Base-by-base conservation (phyloP, 2,888 invertebrate genomes). In the Mesorhabditis belari region DNA sequence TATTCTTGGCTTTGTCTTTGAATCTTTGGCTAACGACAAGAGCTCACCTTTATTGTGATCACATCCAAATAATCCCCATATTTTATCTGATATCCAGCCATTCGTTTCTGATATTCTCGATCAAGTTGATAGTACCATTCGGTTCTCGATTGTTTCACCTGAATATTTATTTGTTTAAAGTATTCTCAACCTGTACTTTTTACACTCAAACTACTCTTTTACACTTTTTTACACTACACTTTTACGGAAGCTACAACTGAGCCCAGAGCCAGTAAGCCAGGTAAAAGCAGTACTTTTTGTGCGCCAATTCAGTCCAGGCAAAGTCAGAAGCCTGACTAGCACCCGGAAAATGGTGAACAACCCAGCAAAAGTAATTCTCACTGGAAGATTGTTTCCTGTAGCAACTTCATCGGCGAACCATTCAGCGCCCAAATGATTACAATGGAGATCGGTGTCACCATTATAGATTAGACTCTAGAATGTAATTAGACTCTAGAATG, bases 401-500 rank as follows among this genome's bases (percentile, higher is more conserved):
- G 66, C 65, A 24, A 76, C 60, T 24, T 50, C 62, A 49, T 73
- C 70, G 24, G 73, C 65, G 52, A 77, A 77, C 74, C 75, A 74
- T 58, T 75, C 72, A 49, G 73, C 76, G 54, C 77, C 77, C 55
- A 74, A 57, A 57, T 68, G 75, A 55, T 77, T 73, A 59, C 74
- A 74, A 23, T 72, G 72, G 57, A 74, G 63, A 58, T 78, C 77
- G 27, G 67, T 71, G 55, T 74, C 75, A 62, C 77, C 77, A 66
- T 77, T 77, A 62, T 72, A 77, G 54, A 77, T 68, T 9, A 77
- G 63, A 60, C 70, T 59, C 17, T 63, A 62, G 4, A 77, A 60
- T 27, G 69, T 60, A 57, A 66, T 63, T 3, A n/a, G n/a, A n/a
- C n/a, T 59, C 17, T 63, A 62, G 4, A 77, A 60, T 27, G 69